Evolutionary conservation across 2,888 invertebrate species (phyloP), one percentile per base, ranked within the genome.

Genomic region (Caenorhabditis plicata): DNA sequence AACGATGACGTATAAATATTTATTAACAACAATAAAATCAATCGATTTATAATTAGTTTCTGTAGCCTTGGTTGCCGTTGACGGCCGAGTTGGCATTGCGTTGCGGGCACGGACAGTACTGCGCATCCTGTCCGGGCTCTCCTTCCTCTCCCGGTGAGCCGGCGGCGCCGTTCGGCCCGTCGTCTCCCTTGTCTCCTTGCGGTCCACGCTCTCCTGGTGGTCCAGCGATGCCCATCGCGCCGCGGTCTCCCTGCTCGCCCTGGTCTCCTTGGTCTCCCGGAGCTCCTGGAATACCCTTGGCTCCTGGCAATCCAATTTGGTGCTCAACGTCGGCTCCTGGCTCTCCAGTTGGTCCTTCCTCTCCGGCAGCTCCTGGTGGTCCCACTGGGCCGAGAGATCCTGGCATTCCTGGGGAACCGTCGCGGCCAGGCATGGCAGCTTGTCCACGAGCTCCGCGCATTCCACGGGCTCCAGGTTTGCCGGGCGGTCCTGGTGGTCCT

Each of bases 401-500:
- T 38, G 73, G 72, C 69, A 74, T 73, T 48, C 73, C 74, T 49
- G 74, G 74, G 38, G 63, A 63, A 48, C 75, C 75, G 49, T 75
- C 75, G 33, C 75, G 48, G 20, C 75, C 74, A 38, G 74, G 75
- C 61, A 71, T 68, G 15, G 72, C 74, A 23, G 75, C 71, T 54
- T 74, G 75, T 56, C 75, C 75, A 35, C 75, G 70, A 13, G 75
- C 72, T 55, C 75, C 75, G 38, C 75, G 75, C 72, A 75, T 73
- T 43, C 75, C 75, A 26, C 73, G 68, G 11, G 72, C 68, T 64
- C 71, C 71, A 31, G 71, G 67, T 53, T 71, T 71, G 56, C 71
- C 62, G 27, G 46, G 54, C 13, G 69, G 55, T 46, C 69, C 64
- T 44, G 68, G 53, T 29, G 62, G 68, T 45, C 74, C 74, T 31